Evolutionary conservation across 1,140 invertebrate species (phyloP).

Genomic region (Pogonomyrmex californicus): DNA sequence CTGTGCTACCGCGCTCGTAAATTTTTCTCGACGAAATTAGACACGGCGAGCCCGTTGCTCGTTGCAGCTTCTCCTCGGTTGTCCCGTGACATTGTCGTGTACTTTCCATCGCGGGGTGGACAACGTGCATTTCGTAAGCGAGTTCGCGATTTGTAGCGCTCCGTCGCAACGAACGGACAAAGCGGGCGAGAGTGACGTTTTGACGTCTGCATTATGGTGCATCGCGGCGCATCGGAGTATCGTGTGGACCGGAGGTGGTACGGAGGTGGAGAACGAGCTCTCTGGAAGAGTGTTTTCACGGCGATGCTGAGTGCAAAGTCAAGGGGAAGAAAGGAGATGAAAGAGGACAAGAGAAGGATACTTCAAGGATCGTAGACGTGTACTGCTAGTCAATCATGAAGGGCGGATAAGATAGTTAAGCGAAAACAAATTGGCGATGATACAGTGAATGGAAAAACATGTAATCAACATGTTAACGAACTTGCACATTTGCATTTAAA

Average conservation of each 20-base stretch:
- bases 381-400: conserved; percentile 37
- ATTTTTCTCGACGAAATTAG: conserved; percentile 73
- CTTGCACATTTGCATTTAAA: neutral
- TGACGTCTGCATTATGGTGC: conserved; percentile 71
- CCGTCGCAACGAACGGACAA: conserved; percentile 54
- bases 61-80: conserved; percentile 33
- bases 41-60: conserved; percentile 63
- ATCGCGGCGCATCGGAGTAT: conserved; percentile 44
- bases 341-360: conserved; percentile 48
- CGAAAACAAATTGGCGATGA: conserved; percentile 26
- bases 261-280: conserved; percentile 2
- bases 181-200: conserved; percentile 67
- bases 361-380: neutral
- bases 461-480: neutral
- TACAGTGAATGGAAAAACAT: neutral
- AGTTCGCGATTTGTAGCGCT: conserved; percentile 63
- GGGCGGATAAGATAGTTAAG: neutral
- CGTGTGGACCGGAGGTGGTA: neutral
- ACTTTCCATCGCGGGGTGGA: conserved; percentile 1
- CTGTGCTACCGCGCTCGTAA: conserved; percentile 64
- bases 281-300: conserved; percentile 32
- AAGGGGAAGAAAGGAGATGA: conserved; percentile 13
- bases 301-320: conserved; percentile 22
- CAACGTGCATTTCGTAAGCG: conserved; percentile 38
- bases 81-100: conserved; percentile 39